Base-by-base conservation (phyloP, 2,888 invertebrate genomes). In the Agrochola litura region DNA sequence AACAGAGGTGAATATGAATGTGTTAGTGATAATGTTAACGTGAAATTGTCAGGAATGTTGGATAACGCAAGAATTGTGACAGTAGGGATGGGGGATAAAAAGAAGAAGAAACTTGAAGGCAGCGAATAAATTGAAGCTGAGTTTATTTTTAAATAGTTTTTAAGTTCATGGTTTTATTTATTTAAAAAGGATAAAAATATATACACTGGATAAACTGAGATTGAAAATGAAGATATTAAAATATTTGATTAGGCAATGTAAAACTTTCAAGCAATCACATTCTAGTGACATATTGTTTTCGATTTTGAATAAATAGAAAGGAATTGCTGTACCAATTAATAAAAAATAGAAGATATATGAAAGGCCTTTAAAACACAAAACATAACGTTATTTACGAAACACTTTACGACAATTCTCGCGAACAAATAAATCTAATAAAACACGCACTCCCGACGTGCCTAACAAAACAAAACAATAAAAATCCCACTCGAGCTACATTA, bases 401-500 rank as follows among this genome's bases (percentile, higher is more conserved):
- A 88, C 76, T 88, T 65, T 70, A 41, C 61, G 49, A 76, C 77
- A 65, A 65, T 80, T 85, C 71, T 66, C 52, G 77, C 61, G 16
- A 68, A 64, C 63, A 65, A 78, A 65, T 54, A 79, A 87, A 87
- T 54, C 68, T 61, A 88, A 87, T 87, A 87, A 88, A 83, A 81
- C 81, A 82, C 79, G 67, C 80, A 76, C 76, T 84, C 63, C 22
- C 54, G 72, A 79, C 71, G 77, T 76, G 78, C 54, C 72, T 73
- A 79, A 83, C 74, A 77, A 73, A 82, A 74, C 81, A 79, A 85
- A 82, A 74, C 81, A 79, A 87, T 85, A 82, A 80, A 87, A 81
- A 60, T n/a, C 66, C 74, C 58, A 78, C 74, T 74, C 60, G 12
- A 71, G 73, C 63, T 58, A 67, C 73, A 77, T 75, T 79, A 70